Base-by-base conservation (phyloP, 1,140 invertebrate genomes). In the Neelides sp. region DNA sequence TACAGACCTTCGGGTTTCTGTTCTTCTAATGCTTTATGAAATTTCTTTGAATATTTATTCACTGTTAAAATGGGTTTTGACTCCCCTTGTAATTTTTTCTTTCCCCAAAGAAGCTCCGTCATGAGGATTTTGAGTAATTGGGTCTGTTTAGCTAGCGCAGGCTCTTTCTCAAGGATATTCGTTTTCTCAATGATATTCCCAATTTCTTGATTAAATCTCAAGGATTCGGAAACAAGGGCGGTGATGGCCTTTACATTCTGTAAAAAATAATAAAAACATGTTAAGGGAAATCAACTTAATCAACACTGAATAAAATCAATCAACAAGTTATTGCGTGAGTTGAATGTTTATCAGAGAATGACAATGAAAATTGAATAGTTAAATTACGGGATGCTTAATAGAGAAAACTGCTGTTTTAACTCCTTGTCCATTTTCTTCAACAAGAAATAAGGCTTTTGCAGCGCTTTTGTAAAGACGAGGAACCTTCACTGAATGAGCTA, bases 61-160 rank as follows among this genome's bases (percentile, higher is more conserved):
- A 87, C 70, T 32, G 77, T 82, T 68, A 75, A 61, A 13, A 57
- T 37, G 4, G 83, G 83, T 67, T 78, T 83, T 55, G 75, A 76
- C 39, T 78, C 71, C 13, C 75, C 73, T 45, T 73, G 72, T 12
- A 89, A 68, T n/a, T 62, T 50, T 64, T 75, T 74, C 62, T 68
- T 84, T 35, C 84, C 83, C 73, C 82, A 85, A n/a, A 90, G 65
- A 22, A 88, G 68, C 66, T 91, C 86, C 34, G 82, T 79, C 52
- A 88, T 78, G 4, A 90, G 69, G 59, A 89, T 71, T 67, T 74
- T 77, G 1, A 81, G 78, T 41, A 91, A 65, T 69, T 76, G 77
- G 2, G 73, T 70, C 63, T 87, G 75, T 54, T 48, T 50, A 1
- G 26, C 22, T 15, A 87, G 70, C 41, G 75, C 70, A 19, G 75